Conservation (phyloP, 1,140 invertebrate species). For the Zaprionus nigranus region DNA sequence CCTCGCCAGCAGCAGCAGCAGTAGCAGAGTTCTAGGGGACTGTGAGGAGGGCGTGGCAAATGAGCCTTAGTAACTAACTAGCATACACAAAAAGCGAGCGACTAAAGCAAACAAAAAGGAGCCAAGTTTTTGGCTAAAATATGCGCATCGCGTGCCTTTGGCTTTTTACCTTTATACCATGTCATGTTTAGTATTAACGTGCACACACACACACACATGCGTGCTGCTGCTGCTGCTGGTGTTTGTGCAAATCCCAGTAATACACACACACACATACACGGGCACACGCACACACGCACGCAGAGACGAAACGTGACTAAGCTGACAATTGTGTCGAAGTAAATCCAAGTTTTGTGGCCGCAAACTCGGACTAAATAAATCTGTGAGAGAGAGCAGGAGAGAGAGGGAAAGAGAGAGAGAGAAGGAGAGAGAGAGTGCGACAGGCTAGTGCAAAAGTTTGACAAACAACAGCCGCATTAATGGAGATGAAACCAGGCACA, state of each 20-base stretch:
- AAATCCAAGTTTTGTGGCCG: slow-evolving; percentile 79
- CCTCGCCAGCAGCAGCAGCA: slow-evolving; percentile 62
- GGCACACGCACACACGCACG: slow-evolving; percentile 26
- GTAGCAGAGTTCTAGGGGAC: neutral
- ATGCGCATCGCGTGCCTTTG: slow-evolving; percentile 79
- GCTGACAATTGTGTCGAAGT: slow-evolving; percentile 82
- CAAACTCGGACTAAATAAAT: slow-evolving; percentile 73
- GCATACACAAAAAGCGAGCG: slow-evolving; percentile 39
- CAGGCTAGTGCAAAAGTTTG: slow-evolving; percentile 36
- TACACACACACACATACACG: slow-evolving; percentile 30
- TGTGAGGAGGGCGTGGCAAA: slow-evolving; percentile 8
- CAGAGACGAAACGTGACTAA: slow-evolving; percentile 77
- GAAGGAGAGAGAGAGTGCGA: neutral
- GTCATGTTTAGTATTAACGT: slow-evolving; percentile 78
- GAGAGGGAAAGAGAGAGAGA: neutral
- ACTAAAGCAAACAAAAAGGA: slow-evolving; percentile 37
- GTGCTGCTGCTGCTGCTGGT: slow-evolving; percentile 2
- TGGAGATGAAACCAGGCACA: neutral
- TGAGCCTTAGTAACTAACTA: slow-evolving; percentile 47
- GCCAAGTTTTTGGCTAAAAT: slow-evolving; percentile 61
- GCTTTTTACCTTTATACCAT: slow-evolving; percentile 78
- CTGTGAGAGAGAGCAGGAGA: slow-evolving; percentile 40
- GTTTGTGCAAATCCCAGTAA: slow-evolving; percentile 47
- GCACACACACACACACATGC: slow-evolving; percentile 1
- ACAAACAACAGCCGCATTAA: slow-evolving; percentile 49